Base-by-base conservation (phyloP, 2,888 invertebrate species). In the Drosophila tripunctata region DNA sequence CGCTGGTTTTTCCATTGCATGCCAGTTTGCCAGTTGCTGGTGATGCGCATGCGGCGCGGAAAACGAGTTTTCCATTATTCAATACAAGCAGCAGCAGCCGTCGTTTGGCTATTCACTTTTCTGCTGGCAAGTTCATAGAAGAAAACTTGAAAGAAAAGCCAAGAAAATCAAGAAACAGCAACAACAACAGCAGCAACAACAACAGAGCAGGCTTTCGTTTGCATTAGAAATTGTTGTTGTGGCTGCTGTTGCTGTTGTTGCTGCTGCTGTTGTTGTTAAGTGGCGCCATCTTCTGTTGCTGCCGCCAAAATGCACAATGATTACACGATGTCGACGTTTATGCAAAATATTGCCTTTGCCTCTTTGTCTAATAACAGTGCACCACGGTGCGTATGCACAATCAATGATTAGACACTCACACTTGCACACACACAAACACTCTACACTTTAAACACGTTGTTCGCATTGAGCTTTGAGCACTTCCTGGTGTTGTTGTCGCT, bases 51-150 rank as follows among this genome's bases (percentile, higher is more conserved):
- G 79, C 75, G 74, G 75, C 64, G 76, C 74, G 86, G 77, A 86
- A 81, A 87, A 87, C 87, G 82, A 62, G 87, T 87, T 87, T 87
- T 78, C 58, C 82, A 82, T 87, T 87, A 87, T 73, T 87, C 86
- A 87, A 87, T 84, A 75, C 76, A 60, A 71, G 68, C 78, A 67
- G 51, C 62, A 72, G 67, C 63, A 8, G 61, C 64, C 55, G 66
- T 67, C n/a, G n/a, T n/a, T n/a, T n/a, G 75, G 76, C 75, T 77
- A 72, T 78, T 80, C 78, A 78, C 84, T 79, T 79, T 82, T 82
- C 82, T 61, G 78, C 78, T 50, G 67, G 75, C 84, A 83, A 83
- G 83, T 84, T 84, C 82, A 81, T 65, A 71, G 70, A 72, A 68
- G 81, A 79, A 78, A 78, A 79, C 80, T 75, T 52, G 73, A 79